phyloP scores from a whole-genome alignment of 2,888 invertebrate genomes.

The Hipparchia semele region DNA sequence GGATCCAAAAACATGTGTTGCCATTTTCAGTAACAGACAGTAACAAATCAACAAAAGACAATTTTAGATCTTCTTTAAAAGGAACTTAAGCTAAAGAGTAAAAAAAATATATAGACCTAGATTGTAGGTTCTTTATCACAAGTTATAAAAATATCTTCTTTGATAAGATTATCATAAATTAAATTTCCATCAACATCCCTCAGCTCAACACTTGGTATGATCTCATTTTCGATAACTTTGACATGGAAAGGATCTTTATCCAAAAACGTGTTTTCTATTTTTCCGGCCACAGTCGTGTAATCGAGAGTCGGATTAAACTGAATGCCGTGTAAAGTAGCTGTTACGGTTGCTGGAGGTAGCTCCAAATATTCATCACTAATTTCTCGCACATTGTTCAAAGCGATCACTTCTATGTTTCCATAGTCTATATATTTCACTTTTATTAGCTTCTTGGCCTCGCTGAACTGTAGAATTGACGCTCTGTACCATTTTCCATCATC shows the following conservation, averaged over 20 bases:
- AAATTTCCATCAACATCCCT: constrained; percentile 55
- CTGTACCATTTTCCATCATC: constrained; percentile 89
- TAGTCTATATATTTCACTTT: constrained; percentile 89
- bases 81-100: neutral
- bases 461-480: constrained; percentile 83
- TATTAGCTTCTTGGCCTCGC: constrained; percentile 67
- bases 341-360: constrained; percentile 78
- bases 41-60: neutral
- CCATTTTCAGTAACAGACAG: neutral
- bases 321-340: constrained; percentile 72
- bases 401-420: constrained; percentile 85
- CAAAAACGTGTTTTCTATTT: constrained; percentile 56
- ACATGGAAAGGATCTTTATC: constrained; percentile 63
- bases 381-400: constrained; percentile 70
- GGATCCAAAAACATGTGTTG: constrained; percentile 57
- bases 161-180: constrained; percentile 60
- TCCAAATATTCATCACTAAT: constrained; percentile 75
- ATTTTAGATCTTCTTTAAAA: too few relatives aligned
- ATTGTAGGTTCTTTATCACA: neutral
- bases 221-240: constrained; percentile 53
- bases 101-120: constrained; percentile 16
- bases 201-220: constrained; percentile 60
- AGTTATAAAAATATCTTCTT: constrained; percentile 48
- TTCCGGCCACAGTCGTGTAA: constrained; percentile 54
- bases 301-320: constrained; percentile 60